These are phyloP conservation scores for Nemotelus nigrinus DNA, from an alignment of 2,888 invertebrate genomes.

Conservation along the genomic window DNA sequence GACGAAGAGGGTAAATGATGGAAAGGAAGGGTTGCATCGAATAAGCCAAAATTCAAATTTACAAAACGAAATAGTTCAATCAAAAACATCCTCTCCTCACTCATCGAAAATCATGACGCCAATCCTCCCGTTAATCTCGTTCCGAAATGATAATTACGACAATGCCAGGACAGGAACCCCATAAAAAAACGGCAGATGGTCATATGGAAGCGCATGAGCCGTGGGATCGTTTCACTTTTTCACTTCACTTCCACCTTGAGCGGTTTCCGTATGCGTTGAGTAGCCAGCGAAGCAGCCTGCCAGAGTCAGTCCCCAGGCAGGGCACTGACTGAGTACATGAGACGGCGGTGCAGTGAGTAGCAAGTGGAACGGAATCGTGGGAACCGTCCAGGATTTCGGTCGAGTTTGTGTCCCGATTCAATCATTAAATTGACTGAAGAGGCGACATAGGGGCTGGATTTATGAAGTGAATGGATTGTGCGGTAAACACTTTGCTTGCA, in stretches of 20 bases:
- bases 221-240: conserved; percentile 23
- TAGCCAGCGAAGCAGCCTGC: conserved; percentile 1
- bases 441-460: conserved; percentile 32
- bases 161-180: conserved; percentile 16
- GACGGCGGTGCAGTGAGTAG: not conserved
- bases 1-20: too few species aligned
- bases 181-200: conserved; percentile 40
- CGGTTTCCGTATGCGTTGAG: not conserved
- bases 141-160: conserved; percentile 15
- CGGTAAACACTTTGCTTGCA: conserved; percentile 6
- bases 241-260: conserved; percentile 32
- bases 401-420: conserved; percentile 18
- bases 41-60: too few species aligned
- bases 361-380: conserved; percentile 9
- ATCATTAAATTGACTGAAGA: conserved; percentile 29
- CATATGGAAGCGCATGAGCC: not conserved
- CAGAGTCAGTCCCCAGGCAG: not conserved
- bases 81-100: too few species aligned
- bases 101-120: too few species aligned
- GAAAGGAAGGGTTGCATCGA: too few species aligned
- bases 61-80: too few species aligned
- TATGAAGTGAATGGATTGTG: conserved; percentile 36
- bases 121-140: not conserved
- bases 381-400: conserved; percentile 29
- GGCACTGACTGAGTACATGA: not conserved